Percentiles rank a stretch among this genome's conserved stretches.
phyloP scores from a whole-genome alignment of 1,140 invertebrate genomes.

The Anastrepha ludens region DNA sequence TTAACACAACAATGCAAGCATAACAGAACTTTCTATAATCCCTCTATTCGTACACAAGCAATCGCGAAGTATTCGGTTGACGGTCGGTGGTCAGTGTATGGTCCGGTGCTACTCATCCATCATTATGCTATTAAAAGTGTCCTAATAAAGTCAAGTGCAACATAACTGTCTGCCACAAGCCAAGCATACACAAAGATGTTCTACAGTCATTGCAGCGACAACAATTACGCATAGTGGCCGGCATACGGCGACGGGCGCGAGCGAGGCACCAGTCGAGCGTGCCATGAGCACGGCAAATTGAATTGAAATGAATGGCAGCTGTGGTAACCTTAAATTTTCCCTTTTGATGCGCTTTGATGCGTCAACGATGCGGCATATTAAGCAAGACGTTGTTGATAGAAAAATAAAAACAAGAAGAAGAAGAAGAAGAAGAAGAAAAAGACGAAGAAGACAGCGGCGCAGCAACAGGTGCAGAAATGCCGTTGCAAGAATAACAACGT shows the following conservation, averaged over 20 bases:
- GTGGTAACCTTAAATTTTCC: neutral
- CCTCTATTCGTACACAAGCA: neutral
- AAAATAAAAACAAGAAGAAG: neutral
- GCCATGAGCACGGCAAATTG: constrained; percentile 15
- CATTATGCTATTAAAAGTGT: constrained; percentile 29
- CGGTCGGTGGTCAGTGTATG: neutral
- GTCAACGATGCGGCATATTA: neutral
- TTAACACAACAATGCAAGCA: neutral
- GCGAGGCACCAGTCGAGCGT: neutral
- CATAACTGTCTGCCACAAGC: constrained; percentile 8
- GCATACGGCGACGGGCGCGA: neutral
- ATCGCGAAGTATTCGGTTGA: neutral
- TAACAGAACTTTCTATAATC: constrained; percentile 4
- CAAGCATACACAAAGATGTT: neutral
- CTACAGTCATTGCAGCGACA: constrained; percentile 7
- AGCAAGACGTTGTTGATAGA: neutral
- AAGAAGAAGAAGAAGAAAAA: neutral
- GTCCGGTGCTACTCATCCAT: neutral
- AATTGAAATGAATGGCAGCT: neutral
- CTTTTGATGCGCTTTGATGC: constrained; percentile 15
- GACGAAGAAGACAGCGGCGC: neutral
- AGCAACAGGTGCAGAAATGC: neutral
- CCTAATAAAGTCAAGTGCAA: constrained; percentile 26
- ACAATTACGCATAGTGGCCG: neutral
- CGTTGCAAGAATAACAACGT: neutral